These are phyloP conservation scores for Loxodonta africana DNA, from an alignment of 2,113 vertebrate genomes.

Conservation along the genomic window DNA sequence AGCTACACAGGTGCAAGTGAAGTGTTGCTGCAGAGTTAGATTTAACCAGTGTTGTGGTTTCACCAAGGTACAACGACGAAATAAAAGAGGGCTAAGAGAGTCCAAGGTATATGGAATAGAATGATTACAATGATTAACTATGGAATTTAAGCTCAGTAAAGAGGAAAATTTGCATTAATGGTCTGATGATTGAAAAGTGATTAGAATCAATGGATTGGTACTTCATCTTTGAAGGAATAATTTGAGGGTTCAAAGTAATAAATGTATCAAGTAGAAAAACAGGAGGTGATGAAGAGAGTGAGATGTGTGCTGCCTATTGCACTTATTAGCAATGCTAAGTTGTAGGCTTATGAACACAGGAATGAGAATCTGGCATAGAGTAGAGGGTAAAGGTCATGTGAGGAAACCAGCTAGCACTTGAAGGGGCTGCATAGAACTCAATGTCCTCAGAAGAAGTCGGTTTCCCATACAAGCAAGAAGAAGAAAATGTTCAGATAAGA, in stretches of 20 bases:
- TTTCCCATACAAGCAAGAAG: neutral
- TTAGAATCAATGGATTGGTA: neutral
- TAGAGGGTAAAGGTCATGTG: neutral
- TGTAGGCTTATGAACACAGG: neutral
- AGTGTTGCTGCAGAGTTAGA: neutral
- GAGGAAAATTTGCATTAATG: neutral
- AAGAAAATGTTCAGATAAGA: neutral
- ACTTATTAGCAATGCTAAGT: neutral
- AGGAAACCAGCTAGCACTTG: neutral
- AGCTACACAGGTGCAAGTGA: neutral
- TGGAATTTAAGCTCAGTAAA: neutral
- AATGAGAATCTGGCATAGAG: neutral
- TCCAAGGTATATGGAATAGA: neutral
- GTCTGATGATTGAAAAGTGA: neutral
- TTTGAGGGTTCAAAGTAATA: neutral
- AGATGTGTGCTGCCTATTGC: neutral
- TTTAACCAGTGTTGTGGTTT: neutral
- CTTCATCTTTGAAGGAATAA: neutral
- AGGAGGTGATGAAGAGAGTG: neutral
- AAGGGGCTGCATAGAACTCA: neutral
- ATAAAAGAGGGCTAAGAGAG: neutral
- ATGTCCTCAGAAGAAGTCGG: neutral
- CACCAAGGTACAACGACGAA: neutral
- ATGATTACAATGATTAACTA: neutral
- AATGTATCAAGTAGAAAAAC: neutral